Evolutionary conservation across 1,140 invertebrate genomes (phyloP), one percentile per base, ranked within the genome.

Genomic region (Bombus vancouverensis): DNA sequence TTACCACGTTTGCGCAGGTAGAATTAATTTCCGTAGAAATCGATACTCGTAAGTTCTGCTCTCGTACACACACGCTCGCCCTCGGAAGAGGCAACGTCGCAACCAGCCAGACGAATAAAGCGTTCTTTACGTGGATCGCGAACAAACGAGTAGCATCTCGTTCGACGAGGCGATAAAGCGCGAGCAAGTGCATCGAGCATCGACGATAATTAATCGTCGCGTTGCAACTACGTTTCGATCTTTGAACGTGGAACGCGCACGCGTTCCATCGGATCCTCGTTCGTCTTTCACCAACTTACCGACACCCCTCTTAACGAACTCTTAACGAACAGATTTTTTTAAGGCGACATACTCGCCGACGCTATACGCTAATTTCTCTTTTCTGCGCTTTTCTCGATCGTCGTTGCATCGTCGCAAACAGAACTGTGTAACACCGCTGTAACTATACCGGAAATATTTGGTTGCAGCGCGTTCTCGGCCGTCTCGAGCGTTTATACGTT

Each of bases 341-440:
- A 44, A 32, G 9, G 39, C 28, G 3, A 10, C 22, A 3, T n/a
- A 32, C 15, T 66, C n/a, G 4, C 13, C 65, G 5, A 18, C 18
- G 65, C 37, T 37, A 37, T 5, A 18, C 18, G 65, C 37, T 0
- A 37, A 37, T 37, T 18, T 47, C 44, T 5, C 5, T 1, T 1
- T 3, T 47, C 3, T 0, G 4, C 0, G 44, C 44, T 15, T 44
- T 5, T 0, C 13, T 4, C 13, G 0, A 44, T 44, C 44, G 0
- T 44, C 44, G 44, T 44, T 15, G 44, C 15, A 18, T 5, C 44
- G 44, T 5, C 44, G 15, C 44, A 15, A 15, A 47, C 10, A 3
- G 3, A 44, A 44, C 3, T 0, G 1, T 2, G 44, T 0, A 15
- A 44, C 0, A 13, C 44, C 4, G 0, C 0, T 0, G 0, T 0